Evolutionary conservation across 2,113 vertebrate genomes (phyloP), one percentile per base, ranked within the genome.

Genomic region (Mystacornis crossleyi): DNA sequence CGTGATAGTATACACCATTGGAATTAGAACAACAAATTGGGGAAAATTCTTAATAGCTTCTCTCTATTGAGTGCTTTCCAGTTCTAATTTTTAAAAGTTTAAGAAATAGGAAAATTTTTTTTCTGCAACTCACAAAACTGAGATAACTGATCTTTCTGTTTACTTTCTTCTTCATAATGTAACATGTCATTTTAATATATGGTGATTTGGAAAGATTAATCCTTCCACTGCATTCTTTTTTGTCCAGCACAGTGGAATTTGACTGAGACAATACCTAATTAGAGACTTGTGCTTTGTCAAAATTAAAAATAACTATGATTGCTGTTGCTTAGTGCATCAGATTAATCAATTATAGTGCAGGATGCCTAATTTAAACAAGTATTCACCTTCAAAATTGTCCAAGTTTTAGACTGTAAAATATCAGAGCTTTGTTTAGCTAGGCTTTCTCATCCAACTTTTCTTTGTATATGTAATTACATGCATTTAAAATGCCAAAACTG

Each of bases 401-500:
- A 19, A 28, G 54, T 95, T 85, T 65, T 40, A 60, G 19, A 55
- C 23, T 53, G 60, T 33, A 80, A 89, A 57, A 65, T 80, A 82
- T 54, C 71, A 90, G 51, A 91, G 26, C 3, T 72, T 94, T 93
- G 19, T 50, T 95, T 90, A 81, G 24, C 19, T 92, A 77, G 45
- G 51, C 15, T 75, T 69, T 90, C 34, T 93, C 26, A 71, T 66
- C 45, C 73, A 95, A 38, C 70, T 50, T 62, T 45, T 95, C 87
- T 80, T 95, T 94, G 58, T 67, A 36, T 36, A 17, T 90, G 75
- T 97, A 94, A 95, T 95, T 97, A 92, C 69, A 95, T 93, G 60
- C 47, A 90, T 94, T 97, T 95, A 95, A 91, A 90, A 84, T 64
- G 24, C 29, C 77, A 64, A 95, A 93, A 80, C 83, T 93, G 67